Base-by-base conservation (phyloP, 2,113 vertebrate species). In the Hippocampus comes region DNA sequence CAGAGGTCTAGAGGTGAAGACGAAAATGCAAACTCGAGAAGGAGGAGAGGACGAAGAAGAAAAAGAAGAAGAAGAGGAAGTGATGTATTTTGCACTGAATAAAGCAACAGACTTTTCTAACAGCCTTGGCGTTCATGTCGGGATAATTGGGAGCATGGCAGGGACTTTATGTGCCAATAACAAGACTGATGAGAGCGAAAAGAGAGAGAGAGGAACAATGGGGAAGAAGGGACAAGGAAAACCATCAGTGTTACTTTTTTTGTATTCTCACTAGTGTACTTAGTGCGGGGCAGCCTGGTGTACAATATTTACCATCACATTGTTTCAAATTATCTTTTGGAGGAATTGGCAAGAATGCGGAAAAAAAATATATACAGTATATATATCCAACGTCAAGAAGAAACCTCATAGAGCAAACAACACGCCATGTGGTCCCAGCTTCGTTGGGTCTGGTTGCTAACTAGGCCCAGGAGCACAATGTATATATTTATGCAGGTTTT, bases 401-500 rank as follows among this genome's bases (percentile, higher is more conserved):
- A 90, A 94, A 95, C 94, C 96, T 98, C 95, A 95, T 87, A 87
- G 85, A 95, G 94, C 94, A 96, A 97, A 89, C 79, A 85, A 89
- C 90, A 93, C 94, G 94, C 95, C 95, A 94, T 95, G 95, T 95
- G 94, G 94, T 96, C 95, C 95, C 94, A 93, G 97, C 97, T 98
- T 97, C 96, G 90, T 94, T 89, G 94, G 96, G 94, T 95, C 95
- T 92, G 93, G 93, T 96, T 96, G 96, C 95, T 92, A 96, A 34
- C 95, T 95, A 95, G 94, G 95, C 95, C 97, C 94, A 92, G 96
- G 95, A 98, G 96, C 96, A 98, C 96, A 98, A 99, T 99, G 97
- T 99, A 99, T 93, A 99, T 99, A 98, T 95, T 96, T 97, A 97
- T 97, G 97, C 97, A 98, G 96, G 96, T 99, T 99, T 99, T 99